phyloP scores from a whole-genome alignment of 2,113 vertebrate species.

The Gobius niger region DNA sequence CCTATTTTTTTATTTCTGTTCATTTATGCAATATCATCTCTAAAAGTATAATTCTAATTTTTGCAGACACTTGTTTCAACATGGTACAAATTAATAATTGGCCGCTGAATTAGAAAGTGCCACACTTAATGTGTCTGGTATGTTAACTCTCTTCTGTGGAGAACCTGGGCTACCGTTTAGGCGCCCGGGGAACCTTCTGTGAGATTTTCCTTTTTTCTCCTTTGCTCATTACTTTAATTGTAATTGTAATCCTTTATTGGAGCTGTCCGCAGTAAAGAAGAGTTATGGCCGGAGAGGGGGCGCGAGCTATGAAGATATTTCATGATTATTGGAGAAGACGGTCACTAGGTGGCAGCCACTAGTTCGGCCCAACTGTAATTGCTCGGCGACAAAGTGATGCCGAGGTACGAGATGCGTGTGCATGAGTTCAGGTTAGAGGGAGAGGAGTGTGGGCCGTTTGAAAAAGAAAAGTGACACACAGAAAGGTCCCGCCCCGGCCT shows the following conservation, averaged over 20 bases:
- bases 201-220: conserved; percentile 73
- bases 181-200: conserved; percentile 73
- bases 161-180: conserved; percentile 77
- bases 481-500: not conserved
- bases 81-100: conserved; percentile 71
- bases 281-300: conserved; percentile 77
- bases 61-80: conserved; percentile 61
- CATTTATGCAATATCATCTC: conserved; percentile 56
- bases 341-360: conserved; percentile 80
- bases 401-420: conserved; percentile 24
- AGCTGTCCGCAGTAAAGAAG: conserved; percentile 80
- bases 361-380: conserved; percentile 71
- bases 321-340: conserved; percentile 81
- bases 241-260: conserved; percentile 83
- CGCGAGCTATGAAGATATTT: conserved; percentile 75
- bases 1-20: conserved; percentile 52
- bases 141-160: conserved; percentile 71
- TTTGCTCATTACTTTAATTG: conserved; percentile 84
- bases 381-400: conserved; percentile 65
- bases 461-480: conserved; percentile 35
- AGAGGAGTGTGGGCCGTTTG: conserved; percentile 14
- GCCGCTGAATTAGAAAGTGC: conserved; percentile 62
- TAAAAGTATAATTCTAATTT: conserved; percentile 67
- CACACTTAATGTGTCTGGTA: conserved; percentile 66
- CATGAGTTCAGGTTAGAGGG: conserved; percentile 13